Conservation (phyloP, 2,888 invertebrate genomes). For the Limnephilus rhombicus region DNA sequence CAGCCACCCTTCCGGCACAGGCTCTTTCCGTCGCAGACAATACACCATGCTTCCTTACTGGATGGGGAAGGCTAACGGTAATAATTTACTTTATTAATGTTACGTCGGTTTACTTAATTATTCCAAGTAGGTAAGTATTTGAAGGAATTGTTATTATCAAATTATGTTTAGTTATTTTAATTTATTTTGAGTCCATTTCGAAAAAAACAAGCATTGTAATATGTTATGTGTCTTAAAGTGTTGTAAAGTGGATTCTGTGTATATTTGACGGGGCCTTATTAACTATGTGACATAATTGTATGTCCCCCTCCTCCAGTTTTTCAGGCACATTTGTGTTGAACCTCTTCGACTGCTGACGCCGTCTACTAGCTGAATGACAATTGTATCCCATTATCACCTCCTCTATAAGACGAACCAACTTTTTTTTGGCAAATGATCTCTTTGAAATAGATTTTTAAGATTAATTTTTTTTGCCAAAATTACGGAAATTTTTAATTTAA, state of each 20-base stretch:
- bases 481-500: neutral
- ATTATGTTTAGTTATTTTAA: neutral
- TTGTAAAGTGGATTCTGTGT: neutral
- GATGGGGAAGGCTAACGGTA: conserved; percentile 72
- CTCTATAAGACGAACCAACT: neutral
- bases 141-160: neutral
- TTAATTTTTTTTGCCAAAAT: neutral
- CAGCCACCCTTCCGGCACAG: conserved; percentile 70
- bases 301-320: neutral
- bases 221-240: neutral
- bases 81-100: conserved; percentile 23
- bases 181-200: no score
- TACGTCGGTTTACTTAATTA: neutral
- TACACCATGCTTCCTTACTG: conserved; percentile 73
- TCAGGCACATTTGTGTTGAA: neutral
- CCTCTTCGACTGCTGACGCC: neutral
- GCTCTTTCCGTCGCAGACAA: conserved; percentile 69
- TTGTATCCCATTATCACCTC: neutral
- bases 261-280: neutral
- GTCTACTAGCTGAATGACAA: neutral
- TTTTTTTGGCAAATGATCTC: no score
- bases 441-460: no score
- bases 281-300: neutral
- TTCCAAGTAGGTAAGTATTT: neutral
- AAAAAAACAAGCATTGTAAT: neutral